Evolutionary conservation across 1,140 invertebrate genomes (phyloP), one percentile per base, ranked within the genome.

Genomic region (Pseudobourletiella spinata): DNA sequence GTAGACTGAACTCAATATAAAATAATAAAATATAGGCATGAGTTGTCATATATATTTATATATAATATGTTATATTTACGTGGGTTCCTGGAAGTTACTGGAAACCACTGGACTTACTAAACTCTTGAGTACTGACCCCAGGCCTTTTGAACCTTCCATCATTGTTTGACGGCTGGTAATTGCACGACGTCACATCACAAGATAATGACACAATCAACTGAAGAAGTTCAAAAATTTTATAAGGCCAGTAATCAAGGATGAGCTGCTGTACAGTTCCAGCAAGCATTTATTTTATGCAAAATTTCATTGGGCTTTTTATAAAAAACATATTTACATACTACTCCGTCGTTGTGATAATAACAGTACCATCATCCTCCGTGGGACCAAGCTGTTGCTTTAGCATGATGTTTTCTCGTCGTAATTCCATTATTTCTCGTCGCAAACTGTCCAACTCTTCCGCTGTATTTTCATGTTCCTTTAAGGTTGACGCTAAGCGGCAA

Each of bases 391-490:
- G 75, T 26, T 78, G 73, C 66, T 79, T 76, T 15, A 84, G 72
- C 50, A 83, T 74, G 32, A 75, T 67, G 69, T 84, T 84, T 71
- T 84, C 83, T 30, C 79, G 76, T 73, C 82, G 82, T 16, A 84
- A 71, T 70, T 84, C 81, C 58, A 79, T 75, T 60, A 79, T 76
- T 59, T 84, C 77, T 69, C 82, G 80, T 57, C 82, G 77, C 43
- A 83, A 70, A 4, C 79, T 66, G 62, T 80, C 77, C 22, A 79
- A 72, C 70, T 85, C 81, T 55, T 82, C 75, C n/a, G 76, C 74
- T 16, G 83, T 63, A 60, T 81, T 76, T 65, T 84, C 83, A 51
- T 80, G 80, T 55, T 85, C 83, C 58, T 81, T 81, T 24, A 83
- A 66, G 70, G 77, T 80, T 58, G 83, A 80, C 2, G 76, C 75